Conservation (phyloP, 2,113 vertebrate genomes). For the Halichoeres trimaculatus region DNA sequence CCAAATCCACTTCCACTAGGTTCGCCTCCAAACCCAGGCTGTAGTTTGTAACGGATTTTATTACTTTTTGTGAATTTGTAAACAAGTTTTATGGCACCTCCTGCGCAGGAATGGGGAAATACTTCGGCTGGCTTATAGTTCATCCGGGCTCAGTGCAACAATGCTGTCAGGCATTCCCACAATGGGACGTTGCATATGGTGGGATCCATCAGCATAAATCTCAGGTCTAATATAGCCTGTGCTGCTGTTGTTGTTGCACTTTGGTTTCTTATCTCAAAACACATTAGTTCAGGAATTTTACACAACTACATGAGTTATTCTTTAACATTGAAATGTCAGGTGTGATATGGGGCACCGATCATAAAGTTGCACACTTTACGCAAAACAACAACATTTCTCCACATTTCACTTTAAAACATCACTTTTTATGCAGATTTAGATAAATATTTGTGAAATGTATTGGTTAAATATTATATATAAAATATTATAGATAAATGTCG, state of each 20-base stretch:
- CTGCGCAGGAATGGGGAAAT: conserved; percentile 17
- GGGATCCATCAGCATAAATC: conserved; percentile 31
- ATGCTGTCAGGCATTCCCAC: conserved; percentile 33
- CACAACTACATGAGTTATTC: not conserved
- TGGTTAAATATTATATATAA: too few species aligned
- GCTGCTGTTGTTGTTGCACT: conserved; percentile 21
- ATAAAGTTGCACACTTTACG: too few species aligned
- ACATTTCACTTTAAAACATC: too few species aligned
- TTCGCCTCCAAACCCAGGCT: not conserved
- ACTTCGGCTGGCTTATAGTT: conserved; percentile 10
- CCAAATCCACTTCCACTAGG: not conserved
- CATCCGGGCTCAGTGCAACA: conserved; percentile 19
- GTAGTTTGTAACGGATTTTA: not conserved
- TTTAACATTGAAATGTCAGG: too few species aligned
- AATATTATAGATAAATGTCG: too few species aligned
- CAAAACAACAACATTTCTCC: too few species aligned
- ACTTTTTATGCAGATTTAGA: too few species aligned
- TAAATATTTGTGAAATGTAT: too few species aligned
- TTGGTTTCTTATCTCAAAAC: conserved; percentile 10
- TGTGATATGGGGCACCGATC: too few species aligned
- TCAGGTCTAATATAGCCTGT: not conserved
- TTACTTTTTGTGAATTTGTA: conserved; percentile 18
- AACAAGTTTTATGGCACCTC: conserved; percentile 15
- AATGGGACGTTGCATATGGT: conserved; percentile 12
- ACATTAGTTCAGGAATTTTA: not conserved